Evolutionary conservation across 2,113 vertebrate species (phyloP).

Genomic region (Felis chaus): DNA sequence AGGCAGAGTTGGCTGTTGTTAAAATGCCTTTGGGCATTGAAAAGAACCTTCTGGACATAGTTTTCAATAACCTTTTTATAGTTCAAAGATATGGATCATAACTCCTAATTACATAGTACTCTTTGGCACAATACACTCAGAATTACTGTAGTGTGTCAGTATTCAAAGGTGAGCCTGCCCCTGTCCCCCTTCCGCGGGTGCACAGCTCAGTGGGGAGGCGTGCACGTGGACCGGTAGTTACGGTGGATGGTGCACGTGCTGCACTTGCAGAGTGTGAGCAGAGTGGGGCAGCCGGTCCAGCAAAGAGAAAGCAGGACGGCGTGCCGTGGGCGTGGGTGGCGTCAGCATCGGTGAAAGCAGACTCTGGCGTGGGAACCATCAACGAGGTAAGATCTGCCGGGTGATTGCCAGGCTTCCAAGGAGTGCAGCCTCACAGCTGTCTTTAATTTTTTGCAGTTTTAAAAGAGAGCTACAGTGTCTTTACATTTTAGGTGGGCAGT

Average conservation of each 20-base stretch:
- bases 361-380: background rate
- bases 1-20: background rate
- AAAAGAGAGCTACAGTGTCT: background rate
- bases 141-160: background rate
- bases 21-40: constrained; percentile 25
- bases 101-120: background rate
- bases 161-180: background rate
- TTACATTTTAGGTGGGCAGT: background rate
- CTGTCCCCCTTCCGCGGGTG: background rate
- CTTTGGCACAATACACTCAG: background rate
- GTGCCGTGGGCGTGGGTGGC: background rate
- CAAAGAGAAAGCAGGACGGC: rapidly evolving
- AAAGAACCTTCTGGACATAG: background rate
- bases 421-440: background rate
- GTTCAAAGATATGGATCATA: background rate
- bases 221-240: background rate
- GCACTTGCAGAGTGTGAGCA: background rate
- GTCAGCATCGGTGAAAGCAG: rapidly evolving
- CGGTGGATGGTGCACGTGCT: rapidly evolving
- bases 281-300: background rate
- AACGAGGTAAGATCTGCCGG: background rate
- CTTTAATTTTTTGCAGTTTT: background rate
- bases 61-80: background rate
- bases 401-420: background rate
- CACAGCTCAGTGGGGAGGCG: background rate